Evolutionary conservation across 2,797 vertebrate species (phyloP).

Genomic region (Morus bassanus): DNA sequence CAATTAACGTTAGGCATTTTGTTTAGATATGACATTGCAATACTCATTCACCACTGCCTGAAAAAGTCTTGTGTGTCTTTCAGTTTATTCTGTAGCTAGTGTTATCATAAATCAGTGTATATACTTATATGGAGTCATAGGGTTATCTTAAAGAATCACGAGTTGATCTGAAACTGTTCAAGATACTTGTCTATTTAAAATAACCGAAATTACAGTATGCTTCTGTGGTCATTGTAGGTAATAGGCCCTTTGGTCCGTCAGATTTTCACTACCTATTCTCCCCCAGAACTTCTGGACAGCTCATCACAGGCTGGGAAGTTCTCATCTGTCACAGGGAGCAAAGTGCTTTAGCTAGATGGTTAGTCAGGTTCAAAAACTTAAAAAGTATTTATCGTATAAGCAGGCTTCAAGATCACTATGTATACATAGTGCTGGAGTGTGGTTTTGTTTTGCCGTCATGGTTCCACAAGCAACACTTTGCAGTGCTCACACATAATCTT

Average conservation of each 20-base stretch:
- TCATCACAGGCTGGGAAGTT: not conserved
- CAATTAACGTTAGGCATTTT: not conserved
- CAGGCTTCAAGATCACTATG: not conserved
- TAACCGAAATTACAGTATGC: not conserved
- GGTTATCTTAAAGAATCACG: not conserved
- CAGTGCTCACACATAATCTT: not conserved
- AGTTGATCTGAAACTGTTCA: not conserved
- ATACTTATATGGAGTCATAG: not conserved
- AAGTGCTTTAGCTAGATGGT: not conserved
- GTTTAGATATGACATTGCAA: not conserved
- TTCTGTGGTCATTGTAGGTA: not conserved
- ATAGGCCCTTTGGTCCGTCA: not conserved
- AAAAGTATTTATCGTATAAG: not conserved
- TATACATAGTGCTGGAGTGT: not conserved
- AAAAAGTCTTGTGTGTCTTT: not conserved
- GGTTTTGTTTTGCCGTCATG: not conserved
- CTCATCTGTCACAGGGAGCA: not conserved
- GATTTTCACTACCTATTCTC: not conserved
- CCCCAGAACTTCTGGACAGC: not conserved
- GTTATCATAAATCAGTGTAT: not conserved
- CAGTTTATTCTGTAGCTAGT: not conserved
- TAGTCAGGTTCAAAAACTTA: not conserved
- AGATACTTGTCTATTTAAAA: not conserved
- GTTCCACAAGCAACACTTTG: not conserved
- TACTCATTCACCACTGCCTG: not conserved